Evolutionary conservation across 1,140 invertebrate species (phyloP).

Genomic region (Leucophenga varia): DNA sequence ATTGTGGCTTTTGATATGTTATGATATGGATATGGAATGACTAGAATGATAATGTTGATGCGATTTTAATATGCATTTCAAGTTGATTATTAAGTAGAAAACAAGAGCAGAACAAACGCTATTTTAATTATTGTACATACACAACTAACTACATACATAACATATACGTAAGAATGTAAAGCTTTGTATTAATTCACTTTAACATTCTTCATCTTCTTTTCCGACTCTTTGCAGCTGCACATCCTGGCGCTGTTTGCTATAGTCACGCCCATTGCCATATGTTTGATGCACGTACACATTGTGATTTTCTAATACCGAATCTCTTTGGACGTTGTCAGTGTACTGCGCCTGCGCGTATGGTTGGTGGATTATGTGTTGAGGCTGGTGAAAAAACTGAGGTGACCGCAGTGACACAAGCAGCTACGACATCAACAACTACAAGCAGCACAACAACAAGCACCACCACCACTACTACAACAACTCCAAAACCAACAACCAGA

Average conservation of each 20-base stretch:
- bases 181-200: too few species aligned
- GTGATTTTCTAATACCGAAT: conserved; percentile 85
- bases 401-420: conserved; percentile 15
- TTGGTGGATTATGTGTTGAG: conserved; percentile 64
- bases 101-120: too few species aligned
- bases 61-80: conserved; percentile 51
- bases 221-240: conserved; percentile 70
- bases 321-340: conserved; percentile 86
- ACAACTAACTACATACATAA: too few species aligned
- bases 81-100: conserved; percentile 22
- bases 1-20: too few species aligned
- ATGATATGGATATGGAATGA: too few species aligned
- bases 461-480: conserved; percentile 23
- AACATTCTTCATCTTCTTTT: conserved; percentile 3
- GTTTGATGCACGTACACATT: conserved; percentile 78
- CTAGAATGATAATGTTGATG: conserved; percentile 51
- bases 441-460: conserved; percentile 18
- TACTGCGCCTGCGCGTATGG: conserved; percentile 67
- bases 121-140: too few species aligned
- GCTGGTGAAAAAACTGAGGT: conserved; percentile 40
- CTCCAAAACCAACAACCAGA: conserved; percentile 16
- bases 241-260: conserved; percentile 83
- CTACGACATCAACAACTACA: conserved; percentile 19
- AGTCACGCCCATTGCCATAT: conserved; percentile 84
- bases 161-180: too few species aligned